Base-by-base conservation (phyloP, 2,888 invertebrate species). In the Sacculina carcini region DNA sequence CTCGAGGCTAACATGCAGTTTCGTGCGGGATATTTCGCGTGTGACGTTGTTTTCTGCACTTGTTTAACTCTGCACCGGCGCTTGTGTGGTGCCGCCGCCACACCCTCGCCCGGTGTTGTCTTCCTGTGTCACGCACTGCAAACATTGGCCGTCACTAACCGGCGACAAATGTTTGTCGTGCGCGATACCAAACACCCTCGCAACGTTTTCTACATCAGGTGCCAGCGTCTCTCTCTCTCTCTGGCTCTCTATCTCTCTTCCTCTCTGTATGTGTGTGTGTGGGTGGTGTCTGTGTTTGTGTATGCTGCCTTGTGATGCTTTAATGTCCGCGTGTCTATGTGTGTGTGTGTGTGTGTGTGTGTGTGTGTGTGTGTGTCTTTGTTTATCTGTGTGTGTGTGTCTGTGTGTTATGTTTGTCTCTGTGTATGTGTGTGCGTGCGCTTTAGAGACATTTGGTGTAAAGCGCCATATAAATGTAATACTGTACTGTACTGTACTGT, bases 151-250 rank as follows among this genome's bases (percentile, higher is more conserved):
- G 79, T 80, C 1, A 71, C 69, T 57, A 80, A 81, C 60, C 68
- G 79, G 38, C 73, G 68, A 56, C 79, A 80, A 62, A 78, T 80
- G 78, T 80, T 78, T 65, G 79, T 80, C 14, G 77, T 78, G 60
- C 72, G 73, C 60, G 78, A 79, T 58, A 70, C 67, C 38, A 67
- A 69, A 53, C 69, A 69, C 16, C 73, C 74, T 58, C 59, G 58
- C 9, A 59, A 61, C 54, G 63, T 65, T 26, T 65, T 62, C 57
- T 65, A 65, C 54, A 55, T 65, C 23, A 60, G 62, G 62, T 63
- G 54, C 5, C 24, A 23, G 10, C 24, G 7, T 21, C 23, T 23
- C 3, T 39, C 38, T 5, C 19, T 19, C 5, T 38, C 38, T 5
- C 19, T 38, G 38, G n/a, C 34, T 7, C 14, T 5, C 34, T 12